Evolutionary conservation across 2,113 vertebrate genomes (phyloP), one percentile per base, ranked within the genome.

Genomic region (Arothron firmamentum): DNA sequence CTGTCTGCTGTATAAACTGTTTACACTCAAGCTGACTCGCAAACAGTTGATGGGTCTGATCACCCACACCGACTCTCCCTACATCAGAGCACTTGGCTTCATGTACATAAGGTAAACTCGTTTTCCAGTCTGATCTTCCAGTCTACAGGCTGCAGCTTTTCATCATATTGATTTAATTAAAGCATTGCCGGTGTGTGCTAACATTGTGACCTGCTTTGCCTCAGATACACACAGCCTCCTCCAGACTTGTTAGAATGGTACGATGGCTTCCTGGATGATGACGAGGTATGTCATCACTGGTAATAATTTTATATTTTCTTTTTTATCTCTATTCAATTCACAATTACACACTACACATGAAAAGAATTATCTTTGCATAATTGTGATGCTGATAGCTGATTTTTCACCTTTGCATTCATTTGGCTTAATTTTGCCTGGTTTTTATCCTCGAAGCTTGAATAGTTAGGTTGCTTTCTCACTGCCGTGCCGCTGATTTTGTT

Each of bases 11-110:
- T 99, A 99, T 90, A 99, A 99, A 79, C 90, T 99, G 78, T 99
- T 99, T 86, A 99, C 97, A 2, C 87, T 99, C 78, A 99, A 99
- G 85, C 89, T 99, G 85, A 99, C 97, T 46, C 94, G 97, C 63
- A 99, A 99, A 77, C 97, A 99, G 90, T 92, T 99, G 83, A 99
- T 98, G 96, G 97, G 97, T 79, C 92, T 99, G 54, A 98, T 99
- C 87, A 99, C 96, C 64, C 97, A 99, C 82, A 94, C 93, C 71
- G 97, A 99, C 82, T 99, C 97, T 59, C 94, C 96, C 5, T 99
- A 98, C 89, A 99, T 99, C 88, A 92, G 97, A 88, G 95, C 96
- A 53, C 95, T 99, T 79, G 97, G 97, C 90, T 99, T 99, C 93
- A 99, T 99, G 97, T 99, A 99, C 89, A 99, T 99, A 92, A 91